Evolutionary conservation across 2,888 invertebrate species (phyloP), one percentile per base, ranked within the genome.

Genomic region (Micoletzkya japonica): DNA sequence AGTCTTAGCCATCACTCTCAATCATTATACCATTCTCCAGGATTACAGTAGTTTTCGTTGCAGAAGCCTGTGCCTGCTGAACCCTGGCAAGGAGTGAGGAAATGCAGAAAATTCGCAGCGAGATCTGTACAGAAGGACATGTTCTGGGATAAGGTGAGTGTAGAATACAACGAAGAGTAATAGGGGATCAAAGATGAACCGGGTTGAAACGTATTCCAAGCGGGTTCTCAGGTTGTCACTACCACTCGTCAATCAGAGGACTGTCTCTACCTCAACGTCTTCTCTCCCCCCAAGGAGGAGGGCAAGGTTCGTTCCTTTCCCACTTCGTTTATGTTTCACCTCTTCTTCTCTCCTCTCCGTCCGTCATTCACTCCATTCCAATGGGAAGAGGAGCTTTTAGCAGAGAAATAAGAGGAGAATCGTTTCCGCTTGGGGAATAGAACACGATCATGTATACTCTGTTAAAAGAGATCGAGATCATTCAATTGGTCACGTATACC

Each of bases 221-320:
- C 10, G 10, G 4, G 20, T 44, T 2, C 34, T 32, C 56, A 67
- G 67, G 64, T 64, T 17, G 37, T 64, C 39, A 24, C 44, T 3
- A 39, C 28, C 24, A 70, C 74, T 4, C 68, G 63, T 17, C 73
- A 73, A 54, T 73, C 74, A 26, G 82, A 82, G 64, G 82, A 82
- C 69, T 82, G 82, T 56, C 74, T 82, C 14, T 79, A 81, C 64
- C 60, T 82, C 70, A 82, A 82, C 68, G 76, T 82, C 1, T 78
- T 80, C 58, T 75, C 82, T 3, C 82, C 82, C 1, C 63, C 71
- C 34, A 70, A 70, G 44, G 59, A 37, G 24, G 72, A 71, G 36
- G 75, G 71, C 14, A 76, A 74, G 73, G 74, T 74, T n/a, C 61
- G 60, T 28, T n/a, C 4, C 28, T 14, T 10, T 44, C 20, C 10